Conservation (phyloP, 1,140 invertebrate genomes). For the Pygmarrhopalites habei region DNA sequence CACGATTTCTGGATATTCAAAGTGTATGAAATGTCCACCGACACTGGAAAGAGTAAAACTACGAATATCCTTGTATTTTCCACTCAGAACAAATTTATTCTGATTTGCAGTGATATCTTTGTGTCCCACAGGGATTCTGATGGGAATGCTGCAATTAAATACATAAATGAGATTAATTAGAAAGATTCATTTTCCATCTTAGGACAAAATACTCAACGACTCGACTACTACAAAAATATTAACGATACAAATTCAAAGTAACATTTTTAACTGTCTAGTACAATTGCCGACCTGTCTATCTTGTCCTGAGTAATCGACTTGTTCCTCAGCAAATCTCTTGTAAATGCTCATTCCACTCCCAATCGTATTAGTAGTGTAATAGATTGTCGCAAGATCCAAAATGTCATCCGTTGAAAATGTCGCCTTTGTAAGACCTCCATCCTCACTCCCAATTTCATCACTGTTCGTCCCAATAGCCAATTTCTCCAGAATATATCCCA, state of each 20-base stretch:
- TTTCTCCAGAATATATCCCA: constrained; percentile 78
- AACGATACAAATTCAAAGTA: no score
- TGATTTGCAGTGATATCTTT: no score
- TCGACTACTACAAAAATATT: no score
- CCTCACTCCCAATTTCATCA: constrained; percentile 49
- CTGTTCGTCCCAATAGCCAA: constrained; percentile 68
- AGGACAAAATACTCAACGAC: no score
- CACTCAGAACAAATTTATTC: no score
- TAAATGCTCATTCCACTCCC: constrained; percentile 70
- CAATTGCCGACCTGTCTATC: no score
- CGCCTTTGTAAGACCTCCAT: constrained; percentile 65
- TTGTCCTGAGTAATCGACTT: not conserved
- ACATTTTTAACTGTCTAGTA: no score
- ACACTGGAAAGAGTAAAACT: constrained; percentile 33
- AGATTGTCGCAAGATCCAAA: constrained; percentile 81
- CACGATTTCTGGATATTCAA: constrained; percentile 65
- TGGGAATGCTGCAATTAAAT: no score
- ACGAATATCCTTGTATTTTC: constrained; percentile 44
- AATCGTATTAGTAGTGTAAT: constrained; percentile 70
- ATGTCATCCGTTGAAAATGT: constrained; percentile 47
- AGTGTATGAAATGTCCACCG: constrained; percentile 79
- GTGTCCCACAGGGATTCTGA: no score
- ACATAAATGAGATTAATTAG: no score
- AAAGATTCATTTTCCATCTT: no score
- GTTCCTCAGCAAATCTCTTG: constrained; percentile 46